Conservation (phyloP, 1,140 invertebrate genomes). For the Octopus bimaculoides region DNA sequence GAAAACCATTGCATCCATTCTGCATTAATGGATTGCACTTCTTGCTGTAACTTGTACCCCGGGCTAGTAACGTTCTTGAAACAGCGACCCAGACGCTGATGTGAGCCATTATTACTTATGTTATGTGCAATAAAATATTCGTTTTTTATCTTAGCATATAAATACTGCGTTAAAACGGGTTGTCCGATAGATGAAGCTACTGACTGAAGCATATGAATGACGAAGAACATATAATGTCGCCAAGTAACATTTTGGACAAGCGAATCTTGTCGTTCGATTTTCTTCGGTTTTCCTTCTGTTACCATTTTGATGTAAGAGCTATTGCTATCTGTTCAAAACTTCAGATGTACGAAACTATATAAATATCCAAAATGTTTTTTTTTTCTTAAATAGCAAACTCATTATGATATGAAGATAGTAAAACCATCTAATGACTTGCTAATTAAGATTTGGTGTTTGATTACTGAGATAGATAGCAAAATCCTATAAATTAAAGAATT, state of each 20-base stretch:
- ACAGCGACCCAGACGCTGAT: neutral
- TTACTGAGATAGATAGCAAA: too few relatives aligned
- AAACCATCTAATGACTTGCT: too few relatives aligned
- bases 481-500: too few relatives aligned
- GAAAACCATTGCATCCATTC: slow-evolving; percentile 12
- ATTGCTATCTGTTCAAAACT: too few relatives aligned
- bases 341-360: too few relatives aligned
- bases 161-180: neutral
- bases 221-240: neutral
- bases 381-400: neutral
- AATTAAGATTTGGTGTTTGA: too few relatives aligned
- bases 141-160: neutral
- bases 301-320: neutral
- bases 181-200: neutral
- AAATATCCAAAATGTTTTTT: neutral
- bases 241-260: neutral
- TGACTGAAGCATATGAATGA: neutral
- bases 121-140: neutral
- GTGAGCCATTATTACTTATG: neutral
- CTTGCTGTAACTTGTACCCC: neutral
- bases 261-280: neutral
- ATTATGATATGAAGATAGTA: too few relatives aligned
- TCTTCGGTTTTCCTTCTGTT: neutral
- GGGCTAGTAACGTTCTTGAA: neutral
- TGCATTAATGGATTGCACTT: neutral